Evolutionary conservation across 2,113 vertebrate species (phyloP), one percentile per base, ranked within the genome.

Genomic region (Sebastes schlegelii): DNA sequence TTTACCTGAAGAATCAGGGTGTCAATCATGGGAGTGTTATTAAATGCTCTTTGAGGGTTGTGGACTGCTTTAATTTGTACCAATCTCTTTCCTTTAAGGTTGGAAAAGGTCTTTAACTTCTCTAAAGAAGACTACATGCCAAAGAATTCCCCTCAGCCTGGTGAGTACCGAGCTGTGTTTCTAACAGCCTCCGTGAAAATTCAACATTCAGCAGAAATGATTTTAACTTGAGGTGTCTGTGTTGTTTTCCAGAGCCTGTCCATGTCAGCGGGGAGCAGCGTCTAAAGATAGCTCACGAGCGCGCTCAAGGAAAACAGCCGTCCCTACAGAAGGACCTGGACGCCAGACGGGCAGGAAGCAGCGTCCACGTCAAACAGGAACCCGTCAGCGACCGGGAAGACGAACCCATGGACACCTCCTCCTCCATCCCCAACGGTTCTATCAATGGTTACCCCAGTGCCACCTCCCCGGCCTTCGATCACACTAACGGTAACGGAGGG

Each of bases 91-190:
- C 40, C 49, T 85, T 77, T 19, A 92, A 99, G 98, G 82, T 93
- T 99, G 91, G 98, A 99, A 92, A 99, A 99, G 69, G 98, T 99
- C 13, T 99, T 98, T 76, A 96, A 93, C 91, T 96, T 99, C 64
- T 92, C 96, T n/a, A 99, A 97, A 91, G 98, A 99, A 12, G 96
- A 97, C 81, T 91, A 96, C 90, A 79, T 94, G 81, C 95, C 97
- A 93, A 99, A 99, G 95, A 97, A 90, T 14, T 93, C 95, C 6
- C 14, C 92, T 82, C 96, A 95, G 16, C 85, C 96, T 93, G 97
- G 98, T 99, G 92, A 58, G 79, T 80, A 65, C 13, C 5, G 1
- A 26, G 19, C 45, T 52, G 0, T 34, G 5, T 16, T 26, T 70
- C 8, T 26, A 14, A 14, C 9, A 2, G 6, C 16, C 17, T 13